Evolutionary conservation across 2,888 invertebrate genomes (phyloP).

Genomic region (Zaprionus bogoriensis): DNA sequence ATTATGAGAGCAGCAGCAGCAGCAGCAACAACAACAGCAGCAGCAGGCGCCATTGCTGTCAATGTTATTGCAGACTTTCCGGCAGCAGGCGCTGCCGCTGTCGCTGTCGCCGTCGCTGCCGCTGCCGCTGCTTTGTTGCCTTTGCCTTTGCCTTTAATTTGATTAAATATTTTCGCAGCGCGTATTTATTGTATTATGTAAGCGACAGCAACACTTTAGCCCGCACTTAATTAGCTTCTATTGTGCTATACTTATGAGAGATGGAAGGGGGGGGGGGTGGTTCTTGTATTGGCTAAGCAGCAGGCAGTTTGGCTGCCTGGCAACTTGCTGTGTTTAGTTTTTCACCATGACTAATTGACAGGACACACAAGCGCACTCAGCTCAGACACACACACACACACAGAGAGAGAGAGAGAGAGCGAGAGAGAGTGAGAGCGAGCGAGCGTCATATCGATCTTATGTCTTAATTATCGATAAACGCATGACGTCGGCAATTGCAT

Average conservation of each 20-base stretch:
- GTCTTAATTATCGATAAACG: conserved; percentile 63
- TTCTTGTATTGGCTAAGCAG: too few relatives aligned
- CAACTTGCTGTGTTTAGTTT: conserved; percentile 33
- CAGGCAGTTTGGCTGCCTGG: conserved; percentile 13
- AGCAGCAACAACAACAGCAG: conserved; percentile 2
- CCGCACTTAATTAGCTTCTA: conserved; percentile 57
- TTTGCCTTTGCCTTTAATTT: conserved; percentile 25
- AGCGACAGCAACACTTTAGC: conserved; percentile 41
- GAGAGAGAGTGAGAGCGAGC: not conserved
- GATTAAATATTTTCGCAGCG: conserved; percentile 27
- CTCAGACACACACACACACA: conserved; percentile 3
- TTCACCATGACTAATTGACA: conserved; percentile 47
- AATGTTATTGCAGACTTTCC: conserved; percentile 24
- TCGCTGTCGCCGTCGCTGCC: conserved; percentile 2
- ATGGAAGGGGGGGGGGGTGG: not conserved
- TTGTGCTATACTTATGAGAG: conserved; percentile 23
- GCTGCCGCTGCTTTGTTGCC: not conserved
- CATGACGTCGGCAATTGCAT: conserved; percentile 50
- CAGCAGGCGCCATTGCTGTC: conserved; percentile 23
- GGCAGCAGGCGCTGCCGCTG: conserved; percentile 13
- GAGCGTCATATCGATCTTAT: conserved; percentile 59
- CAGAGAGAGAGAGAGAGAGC: not conserved
- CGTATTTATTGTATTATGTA: conserved; percentile 43
- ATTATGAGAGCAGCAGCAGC: conserved; percentile 26
- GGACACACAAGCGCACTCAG: too few relatives aligned